Percentiles rank a stretch among this genome's conserved stretches.
These are phyloP conservation scores for Perca schrenkii DNA, from an alignment of 2,113 vertebrate genomes.

Conservation along the genomic window DNA sequence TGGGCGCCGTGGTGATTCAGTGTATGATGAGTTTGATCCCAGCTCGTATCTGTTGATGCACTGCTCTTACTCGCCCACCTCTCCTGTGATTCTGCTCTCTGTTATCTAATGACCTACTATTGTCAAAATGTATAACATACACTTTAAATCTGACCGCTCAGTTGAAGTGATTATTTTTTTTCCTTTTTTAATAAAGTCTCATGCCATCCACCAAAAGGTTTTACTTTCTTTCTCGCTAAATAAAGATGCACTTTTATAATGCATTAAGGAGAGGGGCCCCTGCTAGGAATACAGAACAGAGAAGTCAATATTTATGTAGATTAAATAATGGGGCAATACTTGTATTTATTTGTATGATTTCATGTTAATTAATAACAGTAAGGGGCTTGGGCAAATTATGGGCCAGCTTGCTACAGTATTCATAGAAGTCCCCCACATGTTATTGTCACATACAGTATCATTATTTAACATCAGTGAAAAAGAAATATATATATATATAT, in stretches of 20 bases:
- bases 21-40: conserved; percentile 7
- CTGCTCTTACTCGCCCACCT: not conserved
- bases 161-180: not conserved
- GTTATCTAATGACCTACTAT: conserved; percentile 22
- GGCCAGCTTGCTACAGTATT: not conserved
- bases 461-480: not conserved
- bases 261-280: not conserved
- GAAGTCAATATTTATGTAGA: no score
- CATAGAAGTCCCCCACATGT: not conserved
- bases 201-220: not conserved
- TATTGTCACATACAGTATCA: not conserved
- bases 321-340: not conserved
- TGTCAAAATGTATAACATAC: conserved; percentile 1
- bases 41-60: not conserved
- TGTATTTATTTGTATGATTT: not conserved
- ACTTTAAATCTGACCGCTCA: conserved; percentile 1
- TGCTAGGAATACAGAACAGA: not conserved
- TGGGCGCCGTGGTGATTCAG: conserved; percentile 1
- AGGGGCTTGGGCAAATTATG: not conserved
- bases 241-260: not conserved
- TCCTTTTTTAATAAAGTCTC: not conserved
- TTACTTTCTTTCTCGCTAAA: not conserved
- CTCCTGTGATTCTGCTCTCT: conserved; percentile 9
- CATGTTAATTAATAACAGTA: not conserved
- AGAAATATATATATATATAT: not conserved